Evolutionary conservation across 92 coral and sea anemone genomes (phyloP), one percentile per base, ranked within the genome.

Genomic region (Palythoa grandiflora): DNA sequence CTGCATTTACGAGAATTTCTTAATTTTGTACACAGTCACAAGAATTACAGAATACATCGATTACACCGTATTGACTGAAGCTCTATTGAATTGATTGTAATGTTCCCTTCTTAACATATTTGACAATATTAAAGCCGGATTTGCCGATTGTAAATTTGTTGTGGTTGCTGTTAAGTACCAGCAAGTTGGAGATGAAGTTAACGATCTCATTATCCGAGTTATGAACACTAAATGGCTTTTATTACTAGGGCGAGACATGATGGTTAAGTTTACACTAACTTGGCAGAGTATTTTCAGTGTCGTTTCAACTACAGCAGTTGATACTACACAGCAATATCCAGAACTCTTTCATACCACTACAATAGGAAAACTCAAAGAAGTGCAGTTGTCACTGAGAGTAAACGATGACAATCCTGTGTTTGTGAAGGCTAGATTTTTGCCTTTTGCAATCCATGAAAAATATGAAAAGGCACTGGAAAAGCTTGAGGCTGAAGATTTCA

Each of bases 181-280:
- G 28, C 28, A 28, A n/a, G n/a, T n/a, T n/a, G n/a, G n/a, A n/a
- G n/a, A n/a, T n/a, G n/a, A n/a, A n/a, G n/a, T n/a, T n/a, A n/a
- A n/a, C n/a, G n/a, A n/a, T n/a, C n/a, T n/a, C n/a, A n/a, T n/a
- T n/a, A n/a, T n/a, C n/a, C n/a, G n/a, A n/a, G n/a, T n/a, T n/a
- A n/a, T n/a, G n/a, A n/a, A n/a, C n/a, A n/a, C n/a, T n/a, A n/a
- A n/a, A n/a, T n/a, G n/a, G n/a, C n/a, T n/a, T n/a, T n/a, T n/a
- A n/a, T n/a, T n/a, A n/a, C n/a, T n/a, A n/a, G n/a, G n/a, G n/a
- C 55, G 90, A 16, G 90, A 89, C 28, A 78, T 89, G 76, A 89
- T 86, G 90, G 11, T 79, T 17, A 92, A 79, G 74, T 85, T 92
- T 80, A 68, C 71, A 52, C 37, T 89, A 71, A 89, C 87, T 11